Base-by-base conservation (phyloP, 2,113 vertebrate genomes). In the Polypterus senegalus region DNA sequence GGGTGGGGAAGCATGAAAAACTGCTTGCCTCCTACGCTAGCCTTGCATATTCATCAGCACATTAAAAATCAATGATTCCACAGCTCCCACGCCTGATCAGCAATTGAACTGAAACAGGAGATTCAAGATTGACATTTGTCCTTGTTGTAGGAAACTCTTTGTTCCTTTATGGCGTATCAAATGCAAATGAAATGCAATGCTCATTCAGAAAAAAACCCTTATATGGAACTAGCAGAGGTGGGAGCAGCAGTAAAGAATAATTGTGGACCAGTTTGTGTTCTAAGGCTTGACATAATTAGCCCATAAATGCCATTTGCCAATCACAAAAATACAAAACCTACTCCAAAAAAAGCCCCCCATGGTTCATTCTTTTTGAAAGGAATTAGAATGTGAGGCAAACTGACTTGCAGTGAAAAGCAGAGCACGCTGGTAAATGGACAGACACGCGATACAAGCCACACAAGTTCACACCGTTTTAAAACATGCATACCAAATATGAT, bases 31-130 rank as follows among this genome's bases (percentile, higher is more conserved):
- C 80, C 81, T 73, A 76, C 75, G 71, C 75, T 73, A 73, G 77
- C 83, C 76, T 79, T 88, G 90, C 84, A 92, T 92, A 85, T 89
- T 89, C 75, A 91, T 89, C 76, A 87, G 86, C 75, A 77, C 84
- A 89, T 79, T 80, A 81, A 80, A 67, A 83, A 86, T 85, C 83
- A 83, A 66, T 81, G 81, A 87, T 81, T 72, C 72, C 72, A 71
- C 70, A 72, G 79, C 86, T 85, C 83, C 77, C 83, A 83, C 68
- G 83, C 80, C 73, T 74, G 73, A 70, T 74, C 70, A 46, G 74
- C 75, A 84, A 76, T 85, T 76, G 81, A 76, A 70, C 69, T 77
- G 70, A 86, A 81, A 82, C 70, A 70, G 68, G 63, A 77, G 77
- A 71, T 65, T 69, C 27, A 60, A 74, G 77, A 73, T 74, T 70